Evolutionary conservation across 2,113 vertebrate genomes (phyloP).

Genomic region (Anguilla rostrata): DNA sequence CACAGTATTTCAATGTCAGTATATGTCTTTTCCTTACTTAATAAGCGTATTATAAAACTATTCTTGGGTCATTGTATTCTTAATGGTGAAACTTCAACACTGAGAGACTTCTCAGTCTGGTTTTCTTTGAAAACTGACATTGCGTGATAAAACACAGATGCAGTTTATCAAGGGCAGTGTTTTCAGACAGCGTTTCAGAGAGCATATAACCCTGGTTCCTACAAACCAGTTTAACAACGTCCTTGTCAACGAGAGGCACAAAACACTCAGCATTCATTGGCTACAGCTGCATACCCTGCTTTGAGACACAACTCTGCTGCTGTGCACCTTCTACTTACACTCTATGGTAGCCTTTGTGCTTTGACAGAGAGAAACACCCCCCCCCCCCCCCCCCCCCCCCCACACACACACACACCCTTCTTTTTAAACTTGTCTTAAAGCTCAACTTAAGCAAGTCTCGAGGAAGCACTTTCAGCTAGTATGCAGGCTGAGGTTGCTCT

Average conservation of each 20-base stretch:
- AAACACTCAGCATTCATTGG: neutral
- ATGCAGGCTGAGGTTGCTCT: slow-evolving; percentile 62
- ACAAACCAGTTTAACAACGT: slow-evolving; percentile 70
- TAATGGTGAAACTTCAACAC: neutral
- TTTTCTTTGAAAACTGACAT: neutral
- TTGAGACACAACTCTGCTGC: slow-evolving; percentile 36
- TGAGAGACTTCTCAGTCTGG: neutral
- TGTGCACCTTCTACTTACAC: slow-evolving; percentile 38
- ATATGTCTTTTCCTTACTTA: too few relatives aligned
- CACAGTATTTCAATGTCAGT: too few relatives aligned
- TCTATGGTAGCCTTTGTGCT: slow-evolving; percentile 2
- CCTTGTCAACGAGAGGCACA: slow-evolving; percentile 65
- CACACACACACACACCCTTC: neutral
- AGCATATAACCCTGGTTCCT: slow-evolving; percentile 64
- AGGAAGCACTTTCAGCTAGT: slow-evolving; percentile 63
- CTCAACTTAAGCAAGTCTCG: slow-evolving; percentile 36
- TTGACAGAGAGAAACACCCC: slow-evolving; percentile 9
- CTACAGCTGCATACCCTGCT: slow-evolving; percentile 28
- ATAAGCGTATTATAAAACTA: too few relatives aligned
- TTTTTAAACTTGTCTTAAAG: slow-evolving; percentile 28
- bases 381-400: too few relatives aligned
- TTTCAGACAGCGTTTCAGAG: slow-evolving; percentile 61
- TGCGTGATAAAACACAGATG: slow-evolving; percentile 63
- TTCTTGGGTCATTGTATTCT: too few relatives aligned
- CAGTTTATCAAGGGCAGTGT: slow-evolving; percentile 55